A percentile compares a stretch with the other conserved stretches of the same genome.
phyloP scores from a whole-genome alignment of 1,140 invertebrate genomes.

The Aphaenogaster ashmeadi region DNA sequence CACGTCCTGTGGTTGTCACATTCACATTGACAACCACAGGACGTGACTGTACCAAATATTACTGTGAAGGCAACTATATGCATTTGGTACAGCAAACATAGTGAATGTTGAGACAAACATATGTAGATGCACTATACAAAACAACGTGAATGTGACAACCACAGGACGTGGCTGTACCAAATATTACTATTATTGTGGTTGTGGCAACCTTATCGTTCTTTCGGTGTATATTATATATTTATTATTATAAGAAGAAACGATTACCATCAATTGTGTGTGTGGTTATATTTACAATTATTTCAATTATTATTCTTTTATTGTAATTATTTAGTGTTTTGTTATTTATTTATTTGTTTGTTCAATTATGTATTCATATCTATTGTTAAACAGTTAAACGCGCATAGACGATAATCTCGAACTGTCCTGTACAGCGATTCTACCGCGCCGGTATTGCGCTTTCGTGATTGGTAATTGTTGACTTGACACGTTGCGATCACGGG shows the following conservation, averaged over 20 bases:
- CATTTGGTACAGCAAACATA: too few species aligned
- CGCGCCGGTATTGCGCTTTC: slow-evolving; percentile 1
- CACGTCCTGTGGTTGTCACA: too few species aligned
- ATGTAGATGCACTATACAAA: too few species aligned
- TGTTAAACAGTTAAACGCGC: background rate
- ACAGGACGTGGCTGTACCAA: too few species aligned
- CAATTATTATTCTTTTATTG: slow-evolving; percentile 9
- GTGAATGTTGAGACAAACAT: too few species aligned
- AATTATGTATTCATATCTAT: background rate
- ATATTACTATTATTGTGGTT: too few species aligned
- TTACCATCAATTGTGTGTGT: background rate
- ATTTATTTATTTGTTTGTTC: too few species aligned
- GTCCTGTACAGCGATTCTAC: background rate
- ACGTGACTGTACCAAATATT: too few species aligned
- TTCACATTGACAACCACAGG: too few species aligned
- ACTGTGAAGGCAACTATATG: too few species aligned
- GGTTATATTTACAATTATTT: background rate
- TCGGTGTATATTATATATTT: background rate
- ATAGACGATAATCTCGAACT: background rate
- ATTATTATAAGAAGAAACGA: background rate
- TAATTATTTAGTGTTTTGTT: background rate
- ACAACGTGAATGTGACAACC: too few species aligned
- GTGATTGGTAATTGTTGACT: background rate
- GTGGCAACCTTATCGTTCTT: too few species aligned
- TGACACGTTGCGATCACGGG: slow-evolving; percentile 14